Evolutionary conservation across 1,140 invertebrate species (phyloP).

Genomic region (Epicauta chinensis): DNA sequence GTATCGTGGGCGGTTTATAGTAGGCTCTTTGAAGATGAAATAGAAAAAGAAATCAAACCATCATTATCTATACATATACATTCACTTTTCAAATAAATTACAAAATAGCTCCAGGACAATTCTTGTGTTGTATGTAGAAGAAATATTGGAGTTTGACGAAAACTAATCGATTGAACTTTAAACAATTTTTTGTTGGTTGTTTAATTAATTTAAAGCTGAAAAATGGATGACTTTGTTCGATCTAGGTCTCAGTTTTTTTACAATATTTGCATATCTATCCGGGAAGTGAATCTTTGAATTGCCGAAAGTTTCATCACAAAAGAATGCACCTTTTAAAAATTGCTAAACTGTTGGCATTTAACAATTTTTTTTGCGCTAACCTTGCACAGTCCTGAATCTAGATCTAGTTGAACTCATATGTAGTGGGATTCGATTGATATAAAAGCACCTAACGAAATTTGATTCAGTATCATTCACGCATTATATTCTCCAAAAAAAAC

Average conservation of each 20-base stretch:
- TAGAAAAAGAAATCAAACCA: too few relatives aligned
- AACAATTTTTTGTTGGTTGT: constrained; percentile 1
- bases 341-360: constrained; percentile 4
- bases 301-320: constrained; percentile 1
- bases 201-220: neutral
- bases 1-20: too few relatives aligned
- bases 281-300: too few relatives aligned
- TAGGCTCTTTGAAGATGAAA: too few relatives aligned
- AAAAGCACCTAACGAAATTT: constrained; percentile 9
- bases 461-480: neutral
- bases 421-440: constrained; percentile 11
- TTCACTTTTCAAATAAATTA: too few relatives aligned
- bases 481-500: neutral
- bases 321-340: constrained; percentile 7
- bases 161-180: neutral
- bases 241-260: neutral
- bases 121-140: neutral
- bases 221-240: neutral
- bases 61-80: too few relatives aligned
- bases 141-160: neutral
- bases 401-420: neutral
- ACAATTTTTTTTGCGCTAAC: constrained; percentile 9
- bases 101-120: too few relatives aligned
- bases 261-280: too few relatives aligned
- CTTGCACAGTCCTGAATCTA: constrained; percentile 11